Evolutionary conservation across 2,113 vertebrate species (phyloP).

Genomic region (Meles meles): DNA sequence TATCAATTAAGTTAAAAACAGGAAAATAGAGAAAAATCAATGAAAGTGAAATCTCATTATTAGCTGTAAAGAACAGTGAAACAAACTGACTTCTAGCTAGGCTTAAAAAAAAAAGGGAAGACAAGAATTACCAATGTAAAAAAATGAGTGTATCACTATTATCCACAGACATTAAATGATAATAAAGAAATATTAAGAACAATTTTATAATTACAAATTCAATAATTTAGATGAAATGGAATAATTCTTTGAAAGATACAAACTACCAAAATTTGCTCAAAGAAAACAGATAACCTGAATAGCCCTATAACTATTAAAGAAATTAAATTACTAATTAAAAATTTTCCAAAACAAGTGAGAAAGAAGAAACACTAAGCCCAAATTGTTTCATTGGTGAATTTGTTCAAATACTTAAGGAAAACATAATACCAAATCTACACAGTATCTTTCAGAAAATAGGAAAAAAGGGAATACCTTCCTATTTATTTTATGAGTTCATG

Average conservation of each 20-base stretch:
- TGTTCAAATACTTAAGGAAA: neutral
- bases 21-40: neutral
- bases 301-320: neutral
- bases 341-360: neutral
- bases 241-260: neutral
- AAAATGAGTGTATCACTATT: neutral
- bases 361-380: neutral
- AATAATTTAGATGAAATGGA: neutral
- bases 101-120: neutral
- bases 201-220: neutral
- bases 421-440: neutral
- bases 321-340: neutral
- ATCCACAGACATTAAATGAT: neutral
- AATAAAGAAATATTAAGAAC: neutral
- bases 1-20: neutral
- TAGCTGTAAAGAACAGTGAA: neutral
- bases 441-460: neutral
- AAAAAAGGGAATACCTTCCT: neutral
- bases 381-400: neutral
- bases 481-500: neutral
- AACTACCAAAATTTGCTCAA: neutral
- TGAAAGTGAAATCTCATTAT: neutral
- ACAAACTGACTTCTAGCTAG: neutral
- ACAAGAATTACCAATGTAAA: neutral
- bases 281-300: neutral